Conservation (phyloP, 2,888 invertebrate genomes). For the Byasa hedistus region DNA sequence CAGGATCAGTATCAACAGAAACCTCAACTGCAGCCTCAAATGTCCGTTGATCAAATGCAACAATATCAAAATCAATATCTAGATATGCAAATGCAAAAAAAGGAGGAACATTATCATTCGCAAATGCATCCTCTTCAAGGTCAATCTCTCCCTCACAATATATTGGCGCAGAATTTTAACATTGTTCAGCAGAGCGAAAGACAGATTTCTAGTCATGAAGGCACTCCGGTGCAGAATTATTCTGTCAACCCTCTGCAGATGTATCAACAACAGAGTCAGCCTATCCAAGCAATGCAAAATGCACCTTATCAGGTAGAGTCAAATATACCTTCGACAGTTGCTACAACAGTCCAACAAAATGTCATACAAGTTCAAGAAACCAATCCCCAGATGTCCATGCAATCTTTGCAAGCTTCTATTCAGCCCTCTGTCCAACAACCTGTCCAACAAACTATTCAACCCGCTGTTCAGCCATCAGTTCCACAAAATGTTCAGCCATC, state of each 20-base stretch:
- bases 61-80: constrained; percentile 57
- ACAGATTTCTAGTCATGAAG: constrained; percentile 77
- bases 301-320: constrained; percentile 46
- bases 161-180: constrained; percentile 64
- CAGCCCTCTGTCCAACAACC: constrained; percentile 38
- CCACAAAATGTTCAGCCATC: constrained; percentile 27
- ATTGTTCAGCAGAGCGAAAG: constrained; percentile 68
- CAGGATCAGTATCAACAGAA: constrained; percentile 59
- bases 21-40: constrained; percentile 59
- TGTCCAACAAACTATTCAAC: constrained; percentile 35
- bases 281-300: constrained; percentile 49
- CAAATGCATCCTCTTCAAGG: constrained; percentile 65
- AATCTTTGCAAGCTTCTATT: constrained; percentile 36
- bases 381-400: constrained; percentile 28
- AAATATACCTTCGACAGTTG: constrained; percentile 39
- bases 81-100: constrained; percentile 57
- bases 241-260: constrained; percentile 70
- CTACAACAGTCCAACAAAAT: constrained; percentile 40
- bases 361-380: constrained; percentile 32
- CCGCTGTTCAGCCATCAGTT: constrained; percentile 34
- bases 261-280: constrained; percentile 62
- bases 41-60: constrained; percentile 61
- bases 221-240: constrained; percentile 74
- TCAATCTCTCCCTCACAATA: constrained; percentile 67
- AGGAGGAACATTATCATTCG: constrained; percentile 63